Conservation (phyloP, 2,888 invertebrate species). For the Oxystoma pomonae region DNA sequence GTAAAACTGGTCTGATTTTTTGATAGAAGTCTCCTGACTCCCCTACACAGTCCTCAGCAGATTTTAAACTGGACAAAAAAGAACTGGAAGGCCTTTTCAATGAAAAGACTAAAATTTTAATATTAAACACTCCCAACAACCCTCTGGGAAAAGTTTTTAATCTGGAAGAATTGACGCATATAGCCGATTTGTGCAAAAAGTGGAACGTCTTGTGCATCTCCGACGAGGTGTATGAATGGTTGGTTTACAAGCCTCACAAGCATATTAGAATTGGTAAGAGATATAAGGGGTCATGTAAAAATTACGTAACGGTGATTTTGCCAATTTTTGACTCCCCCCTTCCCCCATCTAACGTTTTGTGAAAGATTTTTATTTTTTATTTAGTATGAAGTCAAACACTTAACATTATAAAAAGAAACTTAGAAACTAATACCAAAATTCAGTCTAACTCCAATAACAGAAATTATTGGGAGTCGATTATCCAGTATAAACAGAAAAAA, state of each 20-base stretch:
- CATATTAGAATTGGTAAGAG: slow-evolving; percentile 84
- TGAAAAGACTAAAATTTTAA: slow-evolving; percentile 86
- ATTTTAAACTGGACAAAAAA: slow-evolving; percentile 83
- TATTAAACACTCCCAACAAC: slow-evolving; percentile 98
- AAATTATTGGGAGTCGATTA: too few species aligned
- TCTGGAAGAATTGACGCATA: slow-evolving; percentile 62
- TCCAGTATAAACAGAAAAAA: too few species aligned
- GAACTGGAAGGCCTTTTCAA: slow-evolving; percentile 81
- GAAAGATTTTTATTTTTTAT: too few species aligned
- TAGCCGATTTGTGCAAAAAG: slow-evolving; percentile 87
- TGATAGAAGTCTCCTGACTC: background rate
- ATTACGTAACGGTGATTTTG: too few species aligned
- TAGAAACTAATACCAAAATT: too few species aligned
- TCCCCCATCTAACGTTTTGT: too few species aligned
- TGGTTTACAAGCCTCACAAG: slow-evolving; percentile 77
- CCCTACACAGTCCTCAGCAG: slow-evolving; percentile 60
- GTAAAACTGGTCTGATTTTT: background rate
- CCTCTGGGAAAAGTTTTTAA: slow-evolving; percentile 91
- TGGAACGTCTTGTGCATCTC: slow-evolving; percentile 88
- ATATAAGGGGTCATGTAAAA: too few species aligned
- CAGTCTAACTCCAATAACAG: too few species aligned
- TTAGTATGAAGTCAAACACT: too few species aligned
- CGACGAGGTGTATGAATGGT: slow-evolving; percentile 99
- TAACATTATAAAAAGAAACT: too few species aligned
- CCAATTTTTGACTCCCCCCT: too few species aligned